These are phyloP conservation scores for Speoplatyrhinus poulsoni DNA, from an alignment of 2,113 vertebrate genomes.

Conservation along the genomic window DNA sequence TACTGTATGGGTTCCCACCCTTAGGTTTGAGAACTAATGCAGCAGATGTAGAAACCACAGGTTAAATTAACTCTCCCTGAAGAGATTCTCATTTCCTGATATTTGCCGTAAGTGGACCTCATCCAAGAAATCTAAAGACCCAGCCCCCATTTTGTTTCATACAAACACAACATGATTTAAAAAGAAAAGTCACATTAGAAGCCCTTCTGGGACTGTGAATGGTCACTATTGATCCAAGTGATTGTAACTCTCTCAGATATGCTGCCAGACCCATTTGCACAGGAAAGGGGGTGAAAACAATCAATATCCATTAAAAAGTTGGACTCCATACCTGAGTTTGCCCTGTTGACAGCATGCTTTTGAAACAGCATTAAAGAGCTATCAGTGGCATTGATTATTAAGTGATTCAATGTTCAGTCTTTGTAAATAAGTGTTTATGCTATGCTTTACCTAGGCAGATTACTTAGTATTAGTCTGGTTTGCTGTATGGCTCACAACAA, in stretches of 20 bases:
- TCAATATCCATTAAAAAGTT: slow-evolving; percentile 22
- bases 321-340: not conserved
- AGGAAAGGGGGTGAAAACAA: not conserved
- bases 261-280: not conserved
- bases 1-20: too few relatives aligned
- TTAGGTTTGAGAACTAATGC: not conserved
- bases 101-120: not conserved
- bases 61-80: not conserved
- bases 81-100: not conserved
- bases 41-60: not conserved
- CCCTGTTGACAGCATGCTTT: not conserved
- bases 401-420: not conserved
- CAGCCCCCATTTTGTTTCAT: slow-evolving; percentile 12
- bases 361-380: not conserved
- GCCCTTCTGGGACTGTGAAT: slow-evolving; percentile 12
- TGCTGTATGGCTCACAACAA: not conserved
- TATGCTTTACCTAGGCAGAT: not conserved
- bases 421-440: not conserved
- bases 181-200: slow-evolving; percentile 9
- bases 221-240: slow-evolving; percentile 12
- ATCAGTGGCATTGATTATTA: not conserved
- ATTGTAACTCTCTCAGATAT: not conserved
- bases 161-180: slow-evolving; percentile 19
- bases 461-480: not conserved
- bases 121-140: too few relatives aligned